Evolutionary conservation across 1,140 invertebrate species (phyloP).

Genomic region (Drosophila lini): DNA sequence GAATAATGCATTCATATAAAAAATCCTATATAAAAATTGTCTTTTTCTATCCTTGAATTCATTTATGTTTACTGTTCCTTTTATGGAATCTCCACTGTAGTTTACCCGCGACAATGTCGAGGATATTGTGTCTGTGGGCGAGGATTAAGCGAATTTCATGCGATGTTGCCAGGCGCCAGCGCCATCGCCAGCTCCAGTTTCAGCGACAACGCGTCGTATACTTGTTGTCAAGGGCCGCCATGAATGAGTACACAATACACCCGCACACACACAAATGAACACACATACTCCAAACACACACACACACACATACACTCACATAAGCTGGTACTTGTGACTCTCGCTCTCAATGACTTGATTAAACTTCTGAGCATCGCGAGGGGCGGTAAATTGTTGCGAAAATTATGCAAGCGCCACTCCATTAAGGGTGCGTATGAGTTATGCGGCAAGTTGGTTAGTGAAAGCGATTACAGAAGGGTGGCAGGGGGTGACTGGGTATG

Average conservation of each 20-base stretch:
- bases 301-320: background rate
- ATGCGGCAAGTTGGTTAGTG: constrained; percentile 49
- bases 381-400: constrained; percentile 50
- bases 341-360: constrained; percentile 71
- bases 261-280: constrained; percentile 1
- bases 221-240: constrained; percentile 53
- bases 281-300: constrained; percentile 12
- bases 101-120: constrained; percentile 9
- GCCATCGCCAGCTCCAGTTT: constrained; percentile 28
- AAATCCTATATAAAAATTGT: background rate
- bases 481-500: background rate
- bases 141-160: constrained; percentile 63
- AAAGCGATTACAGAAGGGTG: constrained; percentile 27
- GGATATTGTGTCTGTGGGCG: constrained; percentile 19
- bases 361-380: constrained; percentile 44
- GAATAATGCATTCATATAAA: no score
- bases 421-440: constrained; percentile 66
- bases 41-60: background rate
- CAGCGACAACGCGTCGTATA: constrained; percentile 62
- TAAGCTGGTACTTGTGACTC: constrained; percentile 26
- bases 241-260: constrained; percentile 41
- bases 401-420: constrained; percentile 75
- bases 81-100: constrained; percentile 15
- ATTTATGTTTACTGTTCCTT: background rate
- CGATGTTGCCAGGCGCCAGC: constrained; percentile 53